Evolutionary conservation across 2,113 vertebrate species (phyloP), one percentile per base, ranked within the genome.

Genomic region (Formicarius rufipectus): DNA sequence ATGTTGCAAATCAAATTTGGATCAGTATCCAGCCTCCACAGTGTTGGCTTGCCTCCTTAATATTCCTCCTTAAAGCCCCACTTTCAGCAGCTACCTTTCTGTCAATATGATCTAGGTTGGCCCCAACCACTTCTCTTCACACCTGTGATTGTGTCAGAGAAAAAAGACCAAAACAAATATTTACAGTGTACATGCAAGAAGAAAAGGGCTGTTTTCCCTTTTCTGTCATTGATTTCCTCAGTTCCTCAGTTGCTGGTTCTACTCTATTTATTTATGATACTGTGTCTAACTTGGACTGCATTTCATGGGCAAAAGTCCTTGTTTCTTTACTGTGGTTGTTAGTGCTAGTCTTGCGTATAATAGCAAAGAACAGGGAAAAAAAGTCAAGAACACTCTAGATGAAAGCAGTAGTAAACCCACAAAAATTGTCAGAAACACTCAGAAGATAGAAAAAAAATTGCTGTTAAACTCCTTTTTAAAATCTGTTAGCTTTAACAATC

Each of bases 151-250:
- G 71, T 89, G 53, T 84, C 14, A 40, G 50, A 47, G 30, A 33
- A 64, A 89, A 90, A 93, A 91, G 56, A 80, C 91, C 83, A 93
- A 91, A 96, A 95, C 78, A 81, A 96, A 97, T 94, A 77, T 97
- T 97, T 97, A 96, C 91, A 88, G 49, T 86, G 91, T 87, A 95
- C 66, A 62, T 64, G 73, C 60, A 81, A 93, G 82, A 96, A 96
- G 89, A 93, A 95, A 97, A 96, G 79, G 68, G 8, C 62, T 93
- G 81, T 93, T 96, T 97, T 95, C 84, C 90, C 60, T 92, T 97
- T 95, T 95, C 91, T 96, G 75, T 95, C 78, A 74, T 64, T 93
- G 89, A 89, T 96, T 95, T 91, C 93, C 92, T 92, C 72, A 60
- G 86, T 90, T 96, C 68, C 78, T 77, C 88, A 67, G 64, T 94